Evolutionary conservation across 2,888 invertebrate species (phyloP).

Genomic region (Dyspetes luteomarginatus): DNA sequence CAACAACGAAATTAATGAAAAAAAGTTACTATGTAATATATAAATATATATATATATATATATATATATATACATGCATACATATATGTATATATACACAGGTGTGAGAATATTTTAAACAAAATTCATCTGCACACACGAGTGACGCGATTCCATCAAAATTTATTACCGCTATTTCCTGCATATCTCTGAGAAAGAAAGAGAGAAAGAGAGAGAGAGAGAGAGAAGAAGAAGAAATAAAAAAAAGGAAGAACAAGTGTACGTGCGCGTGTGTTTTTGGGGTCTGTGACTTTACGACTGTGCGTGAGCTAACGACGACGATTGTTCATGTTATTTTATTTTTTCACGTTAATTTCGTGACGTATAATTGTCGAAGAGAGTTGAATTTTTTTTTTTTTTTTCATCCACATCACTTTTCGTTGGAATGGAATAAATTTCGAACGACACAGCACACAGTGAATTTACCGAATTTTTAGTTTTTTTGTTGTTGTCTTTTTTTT

Average conservation of each 20-base stretch:
- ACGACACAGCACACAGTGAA: too few species aligned
- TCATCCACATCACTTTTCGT: too few species aligned
- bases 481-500: neutral
- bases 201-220: neutral
- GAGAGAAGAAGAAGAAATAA: conserved; percentile 11
- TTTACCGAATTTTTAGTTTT: too few species aligned
- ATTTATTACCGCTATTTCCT: conserved; percentile 30
- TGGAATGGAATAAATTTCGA: too few species aligned
- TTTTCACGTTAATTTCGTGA: neutral
- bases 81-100: conserved; percentile 19
- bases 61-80: conserved; percentile 29
- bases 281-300: conserved; percentile 51
- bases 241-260: neutral
- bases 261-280: conserved; percentile 16
- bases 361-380: neutral
- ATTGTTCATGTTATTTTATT: conserved; percentile 1
- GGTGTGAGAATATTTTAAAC: conserved; percentile 29
- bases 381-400: neutral
- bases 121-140: neutral
- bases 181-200: conserved; percentile 14
- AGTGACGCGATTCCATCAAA: conserved; percentile 20
- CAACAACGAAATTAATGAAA: conserved; percentile 39
- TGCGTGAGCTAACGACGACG: conserved; percentile 34
- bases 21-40: conserved; percentile 38
- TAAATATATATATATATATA: conserved; percentile 16